Percentiles rank a stretch among this genome's conserved stretches.
Evolutionary conservation across 2,113 vertebrate species (phyloP).

Genomic region (Cyprinodon variegatus): DNA sequence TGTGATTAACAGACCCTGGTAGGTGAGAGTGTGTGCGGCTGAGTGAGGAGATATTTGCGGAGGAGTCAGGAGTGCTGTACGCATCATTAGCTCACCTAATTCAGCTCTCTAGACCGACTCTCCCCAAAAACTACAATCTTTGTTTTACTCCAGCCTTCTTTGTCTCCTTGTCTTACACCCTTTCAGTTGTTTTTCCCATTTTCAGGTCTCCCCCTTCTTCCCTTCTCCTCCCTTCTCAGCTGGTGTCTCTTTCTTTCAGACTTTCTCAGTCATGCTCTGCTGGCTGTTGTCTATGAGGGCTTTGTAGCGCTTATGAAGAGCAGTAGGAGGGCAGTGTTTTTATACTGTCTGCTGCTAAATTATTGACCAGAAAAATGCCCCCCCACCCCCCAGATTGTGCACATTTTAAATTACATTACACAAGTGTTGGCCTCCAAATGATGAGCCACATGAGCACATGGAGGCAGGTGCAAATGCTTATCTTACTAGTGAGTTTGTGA

Average conservation of each 20-base stretch:
- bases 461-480: conserved; percentile 57
- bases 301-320: conserved; percentile 64
- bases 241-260: conserved; percentile 31
- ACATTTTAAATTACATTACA: neutral
- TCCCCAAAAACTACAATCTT: conserved; percentile 51
- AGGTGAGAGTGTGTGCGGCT: neutral
- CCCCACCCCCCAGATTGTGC: neutral
- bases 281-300: conserved; percentile 65
- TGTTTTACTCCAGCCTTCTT: conserved; percentile 30
- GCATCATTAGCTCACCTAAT: conserved; percentile 68
- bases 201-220: conserved; percentile 24
- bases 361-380: conserved; percentile 42
- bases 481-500: conserved; percentile 40
- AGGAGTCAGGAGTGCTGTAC: conserved; percentile 24
- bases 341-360: conserved; percentile 37
- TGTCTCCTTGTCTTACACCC: conserved; percentile 43
- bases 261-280: conserved; percentile 71
- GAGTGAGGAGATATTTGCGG: conserved; percentile 23
- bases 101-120: conserved; percentile 31
- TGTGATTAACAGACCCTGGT: neutral
- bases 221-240: conserved; percentile 9
- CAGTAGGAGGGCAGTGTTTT: conserved; percentile 33
- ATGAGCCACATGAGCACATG: conserved; percentile 20
- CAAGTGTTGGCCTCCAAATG: conserved; percentile 27
- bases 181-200: conserved; percentile 49